Conservation (phyloP, 2,888 invertebrate genomes). For the Calephelis perditalis region DNA sequence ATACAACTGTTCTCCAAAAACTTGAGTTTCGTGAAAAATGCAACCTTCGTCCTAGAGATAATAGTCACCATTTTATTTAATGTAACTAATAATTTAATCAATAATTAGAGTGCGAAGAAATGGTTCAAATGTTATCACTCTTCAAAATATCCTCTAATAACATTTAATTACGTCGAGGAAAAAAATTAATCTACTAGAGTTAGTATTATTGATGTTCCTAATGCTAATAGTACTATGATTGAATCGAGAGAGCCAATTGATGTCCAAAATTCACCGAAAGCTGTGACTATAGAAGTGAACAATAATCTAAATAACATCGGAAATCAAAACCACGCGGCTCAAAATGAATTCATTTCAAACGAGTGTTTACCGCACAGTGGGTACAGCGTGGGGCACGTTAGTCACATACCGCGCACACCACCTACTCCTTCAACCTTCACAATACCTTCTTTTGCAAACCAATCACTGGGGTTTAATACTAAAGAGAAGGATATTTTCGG, state of each 20-base stretch:
- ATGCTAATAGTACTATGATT: constrained; percentile 25
- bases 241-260: no score
- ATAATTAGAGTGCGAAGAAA: constrained; percentile 51
- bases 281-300: constrained; percentile 24
- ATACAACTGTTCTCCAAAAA: constrained; percentile 54
- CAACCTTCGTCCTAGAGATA: constrained; percentile 35
- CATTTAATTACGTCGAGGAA: constrained; percentile 57
- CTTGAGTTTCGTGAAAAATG: constrained; percentile 59
- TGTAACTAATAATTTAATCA: constrained; percentile 12
- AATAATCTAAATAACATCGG: constrained; percentile 15
- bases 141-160: constrained; percentile 55
- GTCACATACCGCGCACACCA: constrained; percentile 59
- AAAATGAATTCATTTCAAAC: background rate
- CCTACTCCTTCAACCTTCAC: constrained; percentile 56
- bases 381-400: constrained; percentile 52
- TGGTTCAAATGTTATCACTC: constrained; percentile 71
- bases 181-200: constrained; percentile 26
- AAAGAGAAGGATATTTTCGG: constrained; percentile 52
- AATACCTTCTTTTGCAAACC: constrained; percentile 47
- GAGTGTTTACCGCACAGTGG: constrained; percentile 20
- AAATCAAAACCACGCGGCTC: constrained; percentile 15
- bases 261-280: background rate
- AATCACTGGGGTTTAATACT: constrained; percentile 34
- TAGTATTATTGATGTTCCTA: constrained; percentile 26
- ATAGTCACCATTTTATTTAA: constrained; percentile 37